Conservation (phyloP, 2,888 invertebrate species). For the Germaria angustata region DNA sequence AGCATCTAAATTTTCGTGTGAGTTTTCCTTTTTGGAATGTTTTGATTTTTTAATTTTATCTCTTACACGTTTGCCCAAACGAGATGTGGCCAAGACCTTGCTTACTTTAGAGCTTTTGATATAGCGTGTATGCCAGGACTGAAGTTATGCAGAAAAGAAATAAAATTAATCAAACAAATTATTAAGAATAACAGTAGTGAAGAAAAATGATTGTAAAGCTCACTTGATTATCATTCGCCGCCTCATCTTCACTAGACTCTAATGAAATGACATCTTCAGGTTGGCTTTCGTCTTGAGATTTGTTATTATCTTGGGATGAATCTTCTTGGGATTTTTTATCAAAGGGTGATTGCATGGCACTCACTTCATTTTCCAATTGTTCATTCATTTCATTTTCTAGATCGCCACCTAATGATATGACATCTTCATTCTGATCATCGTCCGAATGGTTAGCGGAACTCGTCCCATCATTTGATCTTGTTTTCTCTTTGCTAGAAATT, state of each 20-base stretch:
- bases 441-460: conserved; percentile 68
- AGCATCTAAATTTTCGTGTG: conserved; percentile 60
- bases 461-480: conserved; percentile 8
- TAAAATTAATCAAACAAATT: not conserved
- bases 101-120: conserved; percentile 83
- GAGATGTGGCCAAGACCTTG: conserved; percentile 82
- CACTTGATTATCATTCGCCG: conserved; percentile 69
- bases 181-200: not conserved
- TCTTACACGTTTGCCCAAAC: conserved; percentile 83
- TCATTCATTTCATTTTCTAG: conserved; percentile 79
- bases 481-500: conserved; percentile 17
- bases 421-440: conserved; percentile 78
- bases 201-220: not conserved
- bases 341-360: conserved; percentile 56
- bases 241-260: conserved; percentile 76
- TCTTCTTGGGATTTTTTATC: conserved; percentile 37
- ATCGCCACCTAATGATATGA: conserved; percentile 79
- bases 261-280: conserved; percentile 74
- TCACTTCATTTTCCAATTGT: conserved; percentile 72
- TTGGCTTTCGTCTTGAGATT: conserved; percentile 68
- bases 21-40: conserved; percentile 71
- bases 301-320: conserved; percentile 32
- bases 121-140: conserved; percentile 84
- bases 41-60: conserved; percentile 82
- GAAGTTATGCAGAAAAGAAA: not conserved